Percentiles rank a stretch among this genome's conserved stretches.
Conservation (phyloP, 1,140 invertebrate species). For the Magallana gigas region DNA sequence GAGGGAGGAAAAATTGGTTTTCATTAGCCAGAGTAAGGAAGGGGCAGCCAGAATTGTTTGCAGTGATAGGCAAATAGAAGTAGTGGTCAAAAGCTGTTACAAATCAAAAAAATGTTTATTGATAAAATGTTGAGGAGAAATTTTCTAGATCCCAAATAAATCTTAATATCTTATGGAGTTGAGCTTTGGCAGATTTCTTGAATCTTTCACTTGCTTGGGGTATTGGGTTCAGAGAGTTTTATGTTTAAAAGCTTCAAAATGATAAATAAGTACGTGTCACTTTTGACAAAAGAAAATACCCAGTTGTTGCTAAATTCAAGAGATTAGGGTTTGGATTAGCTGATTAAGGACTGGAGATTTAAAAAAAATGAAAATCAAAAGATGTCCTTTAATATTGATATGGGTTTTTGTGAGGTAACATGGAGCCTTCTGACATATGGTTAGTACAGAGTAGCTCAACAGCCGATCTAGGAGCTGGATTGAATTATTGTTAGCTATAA, state of each 20-base stretch:
- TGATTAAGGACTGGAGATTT: slow-evolving; percentile 10
- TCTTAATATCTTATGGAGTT: neutral
- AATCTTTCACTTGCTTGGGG: neutral
- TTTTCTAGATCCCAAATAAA: neutral
- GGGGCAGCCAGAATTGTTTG: neutral
- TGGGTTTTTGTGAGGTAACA: neutral
- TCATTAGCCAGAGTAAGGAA: too few relatives aligned
- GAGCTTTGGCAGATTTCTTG: neutral
- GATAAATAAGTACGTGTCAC: slow-evolving; percentile 24
- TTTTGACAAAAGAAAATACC: slow-evolving; percentile 11
- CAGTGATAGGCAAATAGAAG: neutral
- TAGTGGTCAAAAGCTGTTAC: slow-evolving; percentile 8
- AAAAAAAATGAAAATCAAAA: slow-evolving; percentile 9
- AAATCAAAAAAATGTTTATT: slow-evolving; percentile 13
- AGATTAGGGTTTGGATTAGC: slow-evolving; percentile 7
- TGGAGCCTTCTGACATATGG: neutral
- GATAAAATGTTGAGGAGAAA: slow-evolving; percentile 11
- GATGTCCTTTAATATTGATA: slow-evolving; percentile 10
- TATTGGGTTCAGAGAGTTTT: slow-evolving; percentile 14
- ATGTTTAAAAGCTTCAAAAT: neutral
- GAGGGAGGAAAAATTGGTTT: too few relatives aligned
- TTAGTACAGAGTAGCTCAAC: too few relatives aligned
- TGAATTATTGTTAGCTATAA: too few relatives aligned
- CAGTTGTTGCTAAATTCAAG: slow-evolving; percentile 9
- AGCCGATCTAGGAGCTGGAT: too few relatives aligned